Percentiles rank a stretch among this genome's conserved stretches.
These are phyloP conservation scores for Antennarius maculatus DNA, from an alignment of 2,797 vertebrate genomes.

Conservation along the genomic window DNA sequence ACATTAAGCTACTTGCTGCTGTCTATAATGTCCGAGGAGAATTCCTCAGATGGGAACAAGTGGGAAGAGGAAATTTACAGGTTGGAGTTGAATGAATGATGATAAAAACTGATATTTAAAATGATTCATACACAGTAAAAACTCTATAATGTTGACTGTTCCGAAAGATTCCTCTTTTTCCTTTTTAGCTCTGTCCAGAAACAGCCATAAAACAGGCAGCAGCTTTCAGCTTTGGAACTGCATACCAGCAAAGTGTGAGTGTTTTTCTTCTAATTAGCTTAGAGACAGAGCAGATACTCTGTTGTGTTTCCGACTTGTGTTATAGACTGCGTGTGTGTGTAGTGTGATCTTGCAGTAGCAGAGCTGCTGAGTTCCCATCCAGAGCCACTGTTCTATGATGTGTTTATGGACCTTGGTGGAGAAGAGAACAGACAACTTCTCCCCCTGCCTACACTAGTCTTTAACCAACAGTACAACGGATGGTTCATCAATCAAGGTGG, in stretches of 20 bases:
- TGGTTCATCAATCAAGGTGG: conserved; percentile 92
- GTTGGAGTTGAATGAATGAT: conserved; percentile 65
- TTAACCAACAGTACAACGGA: conserved; percentile 91
- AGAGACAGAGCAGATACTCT: background rate
- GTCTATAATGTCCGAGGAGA: conserved; percentile 90
- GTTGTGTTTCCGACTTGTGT: background rate
- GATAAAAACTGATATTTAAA: background rate
- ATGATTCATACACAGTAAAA: background rate
- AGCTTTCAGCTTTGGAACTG: conserved; percentile 91
- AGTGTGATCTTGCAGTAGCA: conserved; percentile 90
- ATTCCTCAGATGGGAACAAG: conserved; percentile 90
- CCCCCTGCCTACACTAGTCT: conserved; percentile 88
- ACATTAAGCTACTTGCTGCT: conserved; percentile 89
- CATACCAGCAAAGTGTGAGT: conserved; percentile 92
- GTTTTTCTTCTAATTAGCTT: background rate
- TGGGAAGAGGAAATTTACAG: conserved; percentile 88
- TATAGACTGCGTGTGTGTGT: conserved; percentile 43
- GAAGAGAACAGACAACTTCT: conserved; percentile 81
- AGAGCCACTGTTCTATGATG: conserved; percentile 91
- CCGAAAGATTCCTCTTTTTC: conserved; percentile 13
- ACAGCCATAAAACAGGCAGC: conserved; percentile 83
- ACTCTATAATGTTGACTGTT: background rate
- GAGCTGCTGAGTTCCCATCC: conserved; percentile 84
- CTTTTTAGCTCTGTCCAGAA: conserved; percentile 91
- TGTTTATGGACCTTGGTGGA: conserved; percentile 88